phyloP scores from a whole-genome alignment of 2,888 invertebrate species.

The Lordiphosa fenestrarum region DNA sequence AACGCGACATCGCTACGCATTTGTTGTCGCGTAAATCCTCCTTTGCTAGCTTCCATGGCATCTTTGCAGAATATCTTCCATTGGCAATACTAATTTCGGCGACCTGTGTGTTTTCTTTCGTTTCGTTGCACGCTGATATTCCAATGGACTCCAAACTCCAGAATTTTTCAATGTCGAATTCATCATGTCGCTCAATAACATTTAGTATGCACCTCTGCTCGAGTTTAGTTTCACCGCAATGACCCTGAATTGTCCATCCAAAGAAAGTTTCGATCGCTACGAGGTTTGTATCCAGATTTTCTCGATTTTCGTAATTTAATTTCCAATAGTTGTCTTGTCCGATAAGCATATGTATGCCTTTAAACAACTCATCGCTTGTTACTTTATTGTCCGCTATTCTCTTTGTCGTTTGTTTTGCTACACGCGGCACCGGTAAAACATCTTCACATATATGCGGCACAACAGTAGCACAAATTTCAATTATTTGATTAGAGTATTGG shows the following conservation, averaged over 20 bases:
- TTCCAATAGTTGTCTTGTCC: background rate
- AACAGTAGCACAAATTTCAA: background rate
- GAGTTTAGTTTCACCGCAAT: background rate
- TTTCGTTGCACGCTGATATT: background rate
- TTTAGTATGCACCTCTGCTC: no score
- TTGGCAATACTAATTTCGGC: background rate
- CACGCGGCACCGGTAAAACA: background rate
- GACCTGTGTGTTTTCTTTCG: background rate
- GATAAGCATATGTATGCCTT: constrained; percentile 1
- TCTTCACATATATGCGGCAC: constrained; percentile 1
- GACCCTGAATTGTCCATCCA: background rate
- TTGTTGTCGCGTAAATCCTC: no score
- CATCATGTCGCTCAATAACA: no score
- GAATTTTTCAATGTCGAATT: no score
- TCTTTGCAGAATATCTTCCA: background rate
- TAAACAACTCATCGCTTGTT: background rate
- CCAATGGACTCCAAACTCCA: background rate
- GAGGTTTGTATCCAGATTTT: background rate
- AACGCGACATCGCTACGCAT: no score
- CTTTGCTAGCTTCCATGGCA: no score
- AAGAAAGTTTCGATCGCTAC: background rate
- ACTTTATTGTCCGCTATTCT: background rate
- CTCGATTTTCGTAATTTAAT: background rate
- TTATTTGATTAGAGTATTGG: background rate
- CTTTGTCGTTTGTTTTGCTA: background rate